Conservation (phyloP, 1,140 invertebrate genomes). For the Monomorium pharaonis region DNA sequence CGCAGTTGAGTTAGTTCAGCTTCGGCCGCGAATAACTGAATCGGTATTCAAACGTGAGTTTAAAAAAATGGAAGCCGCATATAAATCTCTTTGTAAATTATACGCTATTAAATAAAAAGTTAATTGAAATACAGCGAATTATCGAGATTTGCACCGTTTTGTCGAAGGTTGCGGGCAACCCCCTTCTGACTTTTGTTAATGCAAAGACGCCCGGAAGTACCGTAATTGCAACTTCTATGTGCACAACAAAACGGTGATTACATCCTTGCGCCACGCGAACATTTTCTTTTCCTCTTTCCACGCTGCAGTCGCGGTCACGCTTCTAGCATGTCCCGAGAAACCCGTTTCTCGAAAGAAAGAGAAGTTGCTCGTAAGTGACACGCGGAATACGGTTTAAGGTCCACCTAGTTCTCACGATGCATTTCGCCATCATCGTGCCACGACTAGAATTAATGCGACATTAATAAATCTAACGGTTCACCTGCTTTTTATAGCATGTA, state of each 20-base stretch:
- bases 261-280: slow-evolving; percentile 3
- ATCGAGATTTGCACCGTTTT: background rate
- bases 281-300: slow-evolving; percentile 53
- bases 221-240: background rate
- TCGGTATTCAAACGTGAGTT: background rate
- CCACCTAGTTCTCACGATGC: slow-evolving; percentile 69
- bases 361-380: slow-evolving; percentile 61
- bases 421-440: slow-evolving; percentile 56
- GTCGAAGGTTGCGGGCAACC: background rate
- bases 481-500: background rate
- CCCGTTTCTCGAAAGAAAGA: slow-evolving; percentile 67
- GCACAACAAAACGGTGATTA: slow-evolving; percentile 22
- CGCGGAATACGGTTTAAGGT: slow-evolving; percentile 55
- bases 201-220: background rate
- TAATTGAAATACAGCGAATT: background rate
- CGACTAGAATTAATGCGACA: slow-evolving; percentile 7
- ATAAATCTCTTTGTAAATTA: background rate
- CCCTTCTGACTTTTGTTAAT: slow-evolving; percentile 3
- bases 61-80: background rate
- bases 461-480: slow-evolving; percentile 8
- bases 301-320: slow-evolving; percentile 61
- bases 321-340: slow-evolving; percentile 60
- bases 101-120: background rate
- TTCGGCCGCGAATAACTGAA: background rate
- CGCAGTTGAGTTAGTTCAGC: background rate